phyloP scores from a whole-genome alignment of 2,888 invertebrate genomes.

The Gisinianus flammeolus region DNA sequence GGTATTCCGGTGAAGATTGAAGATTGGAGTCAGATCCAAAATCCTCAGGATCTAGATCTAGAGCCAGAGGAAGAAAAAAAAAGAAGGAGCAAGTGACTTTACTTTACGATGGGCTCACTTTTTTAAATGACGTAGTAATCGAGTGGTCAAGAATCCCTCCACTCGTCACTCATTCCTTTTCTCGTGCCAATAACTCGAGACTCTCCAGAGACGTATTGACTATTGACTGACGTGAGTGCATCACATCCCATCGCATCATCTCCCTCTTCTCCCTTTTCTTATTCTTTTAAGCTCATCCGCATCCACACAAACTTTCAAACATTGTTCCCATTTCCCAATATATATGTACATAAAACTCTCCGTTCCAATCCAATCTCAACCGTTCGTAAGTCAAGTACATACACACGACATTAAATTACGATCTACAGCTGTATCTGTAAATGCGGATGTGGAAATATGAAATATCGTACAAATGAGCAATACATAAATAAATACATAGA shows the following conservation, averaged over 20 bases:
- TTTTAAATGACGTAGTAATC: conserved; percentile 52
- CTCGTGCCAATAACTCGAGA: background rate
- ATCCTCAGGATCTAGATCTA: too few species aligned
- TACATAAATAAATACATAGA: too few species aligned
- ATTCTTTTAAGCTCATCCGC: too few species aligned
- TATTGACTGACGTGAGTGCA: background rate
- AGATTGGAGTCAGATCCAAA: too few species aligned
- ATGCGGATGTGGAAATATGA: too few species aligned
- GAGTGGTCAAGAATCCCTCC: conserved; percentile 49
- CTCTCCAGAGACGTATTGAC: conserved; percentile 5
- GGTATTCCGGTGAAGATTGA: too few species aligned
- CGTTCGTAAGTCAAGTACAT: too few species aligned
- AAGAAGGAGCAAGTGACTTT: background rate
- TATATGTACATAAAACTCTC: background rate
- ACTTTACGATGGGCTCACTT: background rate
- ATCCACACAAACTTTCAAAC: background rate
- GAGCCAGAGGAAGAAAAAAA: background rate
- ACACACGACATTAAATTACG: too few species aligned
- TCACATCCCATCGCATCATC: background rate
- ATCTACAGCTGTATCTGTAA: too few species aligned
- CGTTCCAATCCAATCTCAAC: too few species aligned
- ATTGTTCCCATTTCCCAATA: background rate
- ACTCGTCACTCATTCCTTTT: background rate
- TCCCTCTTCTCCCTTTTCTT: background rate
- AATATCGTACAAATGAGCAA: too few species aligned